Percentiles rank a stretch among this genome's conserved stretches.
Conservation (phyloP, 2,113 vertebrate genomes). For the Cettia cetti region DNA sequence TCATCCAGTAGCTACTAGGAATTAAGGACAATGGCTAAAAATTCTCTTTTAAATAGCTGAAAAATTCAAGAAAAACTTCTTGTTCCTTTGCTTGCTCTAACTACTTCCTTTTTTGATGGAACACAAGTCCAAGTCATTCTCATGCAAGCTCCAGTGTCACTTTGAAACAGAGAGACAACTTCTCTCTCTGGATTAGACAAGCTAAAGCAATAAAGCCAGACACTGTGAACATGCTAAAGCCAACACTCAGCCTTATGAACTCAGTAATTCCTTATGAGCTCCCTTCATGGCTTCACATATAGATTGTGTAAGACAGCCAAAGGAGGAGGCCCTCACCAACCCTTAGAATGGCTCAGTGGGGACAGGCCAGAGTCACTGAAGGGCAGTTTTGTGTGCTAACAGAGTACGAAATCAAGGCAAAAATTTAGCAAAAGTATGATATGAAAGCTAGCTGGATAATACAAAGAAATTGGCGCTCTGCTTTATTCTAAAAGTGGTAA, state of each 20-base stretch:
- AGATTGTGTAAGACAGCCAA: neutral
- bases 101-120: neutral
- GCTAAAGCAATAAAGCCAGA: neutral
- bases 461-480: neutral
- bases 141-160: neutral
- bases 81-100: neutral
- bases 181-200: neutral
- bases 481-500: neutral
- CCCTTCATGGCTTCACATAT: neutral
- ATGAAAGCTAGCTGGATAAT: neutral
- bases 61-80: neutral
- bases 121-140: neutral
- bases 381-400: neutral
- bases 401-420: rapidly evolving
- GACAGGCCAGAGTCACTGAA: neutral
- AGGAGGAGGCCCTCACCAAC: neutral
- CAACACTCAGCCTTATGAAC: neutral
- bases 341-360: neutral
- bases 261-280: neutral
- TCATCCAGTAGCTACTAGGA: neutral
- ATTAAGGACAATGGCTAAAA: neutral
- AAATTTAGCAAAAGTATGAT: neutral
- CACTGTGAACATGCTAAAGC: neutral
- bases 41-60: neutral
- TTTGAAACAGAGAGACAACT: neutral